Evolutionary conservation across 2,113 vertebrate genomes (phyloP).

Genomic region (Centropus bengalensis): DNA sequence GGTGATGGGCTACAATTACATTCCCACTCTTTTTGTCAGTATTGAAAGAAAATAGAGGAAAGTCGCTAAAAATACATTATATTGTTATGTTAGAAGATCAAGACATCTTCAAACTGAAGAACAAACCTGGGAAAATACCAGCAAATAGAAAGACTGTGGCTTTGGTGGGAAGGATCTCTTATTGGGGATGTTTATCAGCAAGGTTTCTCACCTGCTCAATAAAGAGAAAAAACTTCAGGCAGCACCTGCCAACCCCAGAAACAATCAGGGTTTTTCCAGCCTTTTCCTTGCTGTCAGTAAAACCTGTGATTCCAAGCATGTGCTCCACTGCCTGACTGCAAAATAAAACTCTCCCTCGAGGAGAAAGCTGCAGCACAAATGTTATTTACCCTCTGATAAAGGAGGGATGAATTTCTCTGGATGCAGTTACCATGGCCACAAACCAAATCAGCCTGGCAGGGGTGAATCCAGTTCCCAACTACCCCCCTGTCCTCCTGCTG

Average conservation of each 20-base stretch:
- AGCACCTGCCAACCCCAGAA: background rate
- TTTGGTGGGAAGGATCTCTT: background rate
- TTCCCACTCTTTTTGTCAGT: background rate
- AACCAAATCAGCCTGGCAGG: background rate
- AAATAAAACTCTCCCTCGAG: background rate
- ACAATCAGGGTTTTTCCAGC: background rate
- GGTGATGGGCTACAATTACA: background rate
- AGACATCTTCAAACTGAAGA: background rate
- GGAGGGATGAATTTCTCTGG: background rate
- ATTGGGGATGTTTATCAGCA: background rate
- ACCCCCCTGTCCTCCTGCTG: rapidly evolving
- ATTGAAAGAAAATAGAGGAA: background rate
- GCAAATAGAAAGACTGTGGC: background rate
- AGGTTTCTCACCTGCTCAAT: background rate
- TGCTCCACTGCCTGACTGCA: background rate
- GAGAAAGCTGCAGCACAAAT: background rate
- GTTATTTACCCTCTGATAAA: background rate
- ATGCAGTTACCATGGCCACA: background rate
- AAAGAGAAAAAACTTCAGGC: background rate
- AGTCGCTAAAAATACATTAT: background rate
- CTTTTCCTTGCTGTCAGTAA: background rate
- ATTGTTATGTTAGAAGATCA: background rate
- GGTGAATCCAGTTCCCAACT: background rate
- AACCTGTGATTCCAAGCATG: background rate
- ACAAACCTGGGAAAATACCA: background rate